phyloP scores from a whole-genome alignment of 2,888 invertebrate genomes.

The Adelognathus sp. region DNA sequence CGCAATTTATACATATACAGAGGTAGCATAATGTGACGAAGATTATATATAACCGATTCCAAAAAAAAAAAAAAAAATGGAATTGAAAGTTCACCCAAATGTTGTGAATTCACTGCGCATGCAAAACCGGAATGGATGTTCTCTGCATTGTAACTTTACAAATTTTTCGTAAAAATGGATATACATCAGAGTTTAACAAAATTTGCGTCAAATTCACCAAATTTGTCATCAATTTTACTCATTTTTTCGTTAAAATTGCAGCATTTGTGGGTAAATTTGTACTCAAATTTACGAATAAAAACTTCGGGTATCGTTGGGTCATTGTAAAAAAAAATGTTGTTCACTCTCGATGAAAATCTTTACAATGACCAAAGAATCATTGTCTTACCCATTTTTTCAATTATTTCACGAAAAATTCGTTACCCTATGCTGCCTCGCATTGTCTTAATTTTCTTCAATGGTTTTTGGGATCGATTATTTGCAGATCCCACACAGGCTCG shows the following conservation, averaged over 20 bases:
- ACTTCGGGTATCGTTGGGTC: no score
- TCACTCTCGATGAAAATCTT: neutral
- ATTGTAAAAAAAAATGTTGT: no score
- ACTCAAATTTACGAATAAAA: no score
- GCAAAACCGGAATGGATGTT: no score
- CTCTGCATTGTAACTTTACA: no score
- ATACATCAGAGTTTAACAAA: no score
- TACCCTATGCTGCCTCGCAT: conserved; percentile 78
- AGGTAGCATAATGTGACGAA: conserved; percentile 77
- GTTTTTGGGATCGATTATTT: conserved; percentile 78
- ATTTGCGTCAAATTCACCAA: no score
- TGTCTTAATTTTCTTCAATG: conserved; percentile 76
- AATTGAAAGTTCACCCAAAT: neutral
- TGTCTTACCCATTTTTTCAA: neutral
- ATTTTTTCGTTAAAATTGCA: no score
- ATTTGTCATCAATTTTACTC: no score
- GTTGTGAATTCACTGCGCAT: neutral
- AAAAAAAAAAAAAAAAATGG: neutral
- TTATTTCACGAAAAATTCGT: conserved; percentile 58
- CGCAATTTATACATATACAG: conserved; percentile 61
- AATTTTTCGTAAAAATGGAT: no score
- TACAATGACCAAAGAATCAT: neutral
- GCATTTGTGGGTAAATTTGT: no score
- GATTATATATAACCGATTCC: neutral
- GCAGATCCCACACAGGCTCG: conserved; percentile 75